Conservation (phyloP, 2,113 vertebrate species). For the Urocitellus parryii region DNA sequence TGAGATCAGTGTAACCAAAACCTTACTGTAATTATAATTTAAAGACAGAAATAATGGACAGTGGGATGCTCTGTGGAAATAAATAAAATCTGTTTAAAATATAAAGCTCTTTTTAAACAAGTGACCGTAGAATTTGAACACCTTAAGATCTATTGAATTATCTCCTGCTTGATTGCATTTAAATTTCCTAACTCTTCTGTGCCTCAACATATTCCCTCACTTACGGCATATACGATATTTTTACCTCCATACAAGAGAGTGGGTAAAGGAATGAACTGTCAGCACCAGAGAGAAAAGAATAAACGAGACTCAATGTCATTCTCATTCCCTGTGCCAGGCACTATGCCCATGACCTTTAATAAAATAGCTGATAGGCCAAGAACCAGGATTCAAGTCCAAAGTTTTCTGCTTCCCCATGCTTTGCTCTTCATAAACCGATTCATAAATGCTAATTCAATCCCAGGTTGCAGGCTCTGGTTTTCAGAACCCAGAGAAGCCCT, state of each 20-base stretch:
- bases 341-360: background rate
- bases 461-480: background rate
- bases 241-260: background rate
- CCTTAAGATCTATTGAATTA: constrained; percentile 2
- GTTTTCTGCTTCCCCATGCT: background rate
- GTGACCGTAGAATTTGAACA: background rate
- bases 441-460: background rate
- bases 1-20: background rate
- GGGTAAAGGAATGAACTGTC: background rate
- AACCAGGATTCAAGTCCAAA: background rate
- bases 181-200: background rate
- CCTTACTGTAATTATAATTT: background rate
- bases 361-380: background rate
- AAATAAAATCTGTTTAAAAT: background rate
- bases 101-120: background rate
- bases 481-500: background rate
- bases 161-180: background rate
- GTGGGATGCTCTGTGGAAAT: background rate
- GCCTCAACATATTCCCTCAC: background rate
- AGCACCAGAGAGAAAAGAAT: background rate
- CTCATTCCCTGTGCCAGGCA: background rate
- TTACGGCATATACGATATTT: background rate
- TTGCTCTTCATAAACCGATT: background rate
- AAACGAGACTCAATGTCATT: background rate
- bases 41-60: background rate